A percentile compares a stretch with the other conserved stretches of the same genome.
phyloP scores from a whole-genome alignment of 2,113 vertebrate genomes.

The Siphamia tubifer region DNA sequence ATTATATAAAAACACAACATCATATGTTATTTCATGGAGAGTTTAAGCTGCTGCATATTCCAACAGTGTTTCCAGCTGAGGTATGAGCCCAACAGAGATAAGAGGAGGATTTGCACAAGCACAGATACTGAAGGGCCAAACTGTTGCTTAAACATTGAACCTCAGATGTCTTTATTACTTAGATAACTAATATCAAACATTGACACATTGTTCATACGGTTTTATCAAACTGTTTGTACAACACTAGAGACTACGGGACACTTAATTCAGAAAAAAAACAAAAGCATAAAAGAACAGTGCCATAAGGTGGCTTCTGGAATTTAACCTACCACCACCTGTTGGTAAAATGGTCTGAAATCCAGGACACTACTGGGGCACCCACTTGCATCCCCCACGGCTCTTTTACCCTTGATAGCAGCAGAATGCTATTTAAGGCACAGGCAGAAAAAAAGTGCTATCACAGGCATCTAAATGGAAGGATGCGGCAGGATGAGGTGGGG shows the following conservation, averaged over 20 bases:
- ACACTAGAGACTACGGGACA: neutral
- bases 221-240: neutral
- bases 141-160: no score
- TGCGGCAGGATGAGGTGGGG: neutral
- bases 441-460: neutral
- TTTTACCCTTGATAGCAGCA: neutral
- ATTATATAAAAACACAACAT: no score
- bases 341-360: constrained; percentile 19
- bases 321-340: neutral
- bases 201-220: no score
- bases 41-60: no score
- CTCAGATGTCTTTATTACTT: no score
- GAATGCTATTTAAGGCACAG: neutral
- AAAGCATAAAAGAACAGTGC: constrained; percentile 6
- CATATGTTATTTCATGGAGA: no score
- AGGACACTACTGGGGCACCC: neutral
- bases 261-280: neutral
- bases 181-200: no score
- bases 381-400: constrained; percentile 12
- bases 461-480: constrained; percentile 10
- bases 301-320: constrained; percentile 12
- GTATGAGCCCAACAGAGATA: no score
- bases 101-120: no score
- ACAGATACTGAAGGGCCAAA: no score
- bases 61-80: no score